phyloP scores from a whole-genome alignment of 2,888 invertebrate genomes.

The Dicyrtoma fusca region DNA sequence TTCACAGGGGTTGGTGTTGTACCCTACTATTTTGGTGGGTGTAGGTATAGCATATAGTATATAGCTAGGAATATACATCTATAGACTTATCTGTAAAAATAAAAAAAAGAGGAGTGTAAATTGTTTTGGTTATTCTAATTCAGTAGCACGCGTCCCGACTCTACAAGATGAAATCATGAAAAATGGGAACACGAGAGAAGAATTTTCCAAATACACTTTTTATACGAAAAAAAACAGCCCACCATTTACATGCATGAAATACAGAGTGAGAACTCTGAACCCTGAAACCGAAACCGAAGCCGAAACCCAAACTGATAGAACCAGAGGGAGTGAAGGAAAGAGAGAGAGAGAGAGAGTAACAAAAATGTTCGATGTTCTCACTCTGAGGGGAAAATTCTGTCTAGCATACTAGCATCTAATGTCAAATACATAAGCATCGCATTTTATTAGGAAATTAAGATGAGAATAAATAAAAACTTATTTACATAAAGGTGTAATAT shows the following conservation, averaged over 20 bases:
- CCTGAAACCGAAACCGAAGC: too few species aligned
- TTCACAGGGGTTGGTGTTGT: too few species aligned
- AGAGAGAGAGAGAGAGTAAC: background rate
- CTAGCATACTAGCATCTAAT: too few species aligned
- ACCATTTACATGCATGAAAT: constrained; percentile 44
- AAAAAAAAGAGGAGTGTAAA: constrained; percentile 10
- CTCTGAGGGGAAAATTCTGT: too few species aligned
- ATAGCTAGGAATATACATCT: background rate
- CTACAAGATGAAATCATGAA: constrained; percentile 39
- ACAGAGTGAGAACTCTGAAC: constrained; percentile 29
- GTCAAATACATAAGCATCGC: too few species aligned
- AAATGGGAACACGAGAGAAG: constrained; percentile 43
- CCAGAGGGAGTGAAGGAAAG: background rate
- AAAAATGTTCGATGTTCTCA: background rate
- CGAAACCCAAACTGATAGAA: too few species aligned
- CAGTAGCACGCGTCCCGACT: constrained; percentile 28
- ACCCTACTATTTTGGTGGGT: too few species aligned
- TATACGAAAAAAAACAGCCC: too few species aligned
- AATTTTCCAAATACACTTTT: too few species aligned
- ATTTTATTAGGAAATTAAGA: too few species aligned
- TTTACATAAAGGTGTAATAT: too few species aligned
- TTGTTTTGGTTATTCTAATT: constrained; percentile 38
- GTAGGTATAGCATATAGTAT: background rate
- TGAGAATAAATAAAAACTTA: too few species aligned
- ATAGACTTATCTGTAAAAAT: background rate